Evolutionary conservation across 2,888 invertebrate species (phyloP), one percentile per base, ranked within the genome.

Genomic region (Muschampia staudingeri): DNA sequence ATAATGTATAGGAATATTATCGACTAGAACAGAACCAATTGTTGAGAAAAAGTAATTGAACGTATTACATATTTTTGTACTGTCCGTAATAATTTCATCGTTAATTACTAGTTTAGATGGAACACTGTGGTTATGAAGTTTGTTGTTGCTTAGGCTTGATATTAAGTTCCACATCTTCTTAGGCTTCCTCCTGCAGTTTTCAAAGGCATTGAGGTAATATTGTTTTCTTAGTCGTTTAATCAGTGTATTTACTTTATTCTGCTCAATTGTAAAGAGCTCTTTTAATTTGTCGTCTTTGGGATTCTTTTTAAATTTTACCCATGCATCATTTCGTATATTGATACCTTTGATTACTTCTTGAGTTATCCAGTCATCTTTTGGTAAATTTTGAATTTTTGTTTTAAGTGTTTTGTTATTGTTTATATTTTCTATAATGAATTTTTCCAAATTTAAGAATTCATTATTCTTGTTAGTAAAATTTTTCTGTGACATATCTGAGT

Each of bases 31-130:
- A 52, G 52, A 52, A 6, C 52, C 52, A 52, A 52, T 52, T n/a
- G 52, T 52, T 52, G 52, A n/a, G n/a, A 52, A 52, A 52, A 52
- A 52, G 14, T 14, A n/a, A 52, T 52, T 52, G 8, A 52, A 52
- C 52, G 52, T 52, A 52, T 52, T 52, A 52, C 52, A 52, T n/a
- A 52, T 52, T 52, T 52, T 52, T n/a, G 52, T 52, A 52, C n/a
- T 19, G n/a, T 52, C 52, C 8, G n/a, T 52, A 52, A 52, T 52
- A n/a, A 52, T 52, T 52, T 52, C 52, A 19, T 52, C n/a, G 2
- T 52, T 19, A 8, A n/a, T n/a, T n/a, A n/a, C n/a, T 52, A 52
- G n/a, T 52, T 52, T n/a, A 52, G 52, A 4, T 16, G 52, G 52
- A 9, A 52, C 52, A 19, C 9, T 8, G 34, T 5, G 2, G 7